A percentile compares a stretch with the other conserved stretches of the same genome.
Evolutionary conservation across 2,797 vertebrate genomes (phyloP).

Genomic region (Trematomus bernacchii): DNA sequence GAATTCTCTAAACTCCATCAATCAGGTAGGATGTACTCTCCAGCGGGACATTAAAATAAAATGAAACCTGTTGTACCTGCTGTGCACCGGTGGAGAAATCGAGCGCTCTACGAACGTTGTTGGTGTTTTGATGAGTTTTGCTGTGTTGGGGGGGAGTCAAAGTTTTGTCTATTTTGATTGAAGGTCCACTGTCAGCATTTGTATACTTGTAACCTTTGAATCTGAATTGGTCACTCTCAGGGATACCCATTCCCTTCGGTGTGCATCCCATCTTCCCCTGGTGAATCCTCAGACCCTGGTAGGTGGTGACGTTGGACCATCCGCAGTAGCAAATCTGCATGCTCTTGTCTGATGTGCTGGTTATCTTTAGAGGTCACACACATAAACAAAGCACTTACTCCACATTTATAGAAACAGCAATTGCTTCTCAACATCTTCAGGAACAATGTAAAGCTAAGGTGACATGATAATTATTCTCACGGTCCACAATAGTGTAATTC

Average conservation of each 20-base stretch:
- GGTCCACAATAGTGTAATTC: no score
- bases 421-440: no score
- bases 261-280: slow-evolving; percentile 65
- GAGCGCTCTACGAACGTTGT: slow-evolving; percentile 15
- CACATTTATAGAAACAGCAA: not conserved
- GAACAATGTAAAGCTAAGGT: not conserved
- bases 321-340: slow-evolving; percentile 44
- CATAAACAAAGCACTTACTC: not conserved
- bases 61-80: not conserved
- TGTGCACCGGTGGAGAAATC: slow-evolving; percentile 28
- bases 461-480: no score
- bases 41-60: no score
- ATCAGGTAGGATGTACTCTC: no score
- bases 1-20: no score
- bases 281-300: slow-evolving; percentile 51
- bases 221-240: no score
- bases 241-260: slow-evolving; percentile 13
- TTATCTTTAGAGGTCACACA: slow-evolving; percentile 6
- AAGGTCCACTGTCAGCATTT: no score
- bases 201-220: no score
- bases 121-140: not conserved
- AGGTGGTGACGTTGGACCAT: slow-evolving; percentile 39
- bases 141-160: not conserved
- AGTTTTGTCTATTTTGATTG: no score
- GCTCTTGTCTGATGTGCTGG: slow-evolving; percentile 8